Evolutionary conservation across 2,888 invertebrate genomes (phyloP).

Genomic region (Operophtera brumata): DNA sequence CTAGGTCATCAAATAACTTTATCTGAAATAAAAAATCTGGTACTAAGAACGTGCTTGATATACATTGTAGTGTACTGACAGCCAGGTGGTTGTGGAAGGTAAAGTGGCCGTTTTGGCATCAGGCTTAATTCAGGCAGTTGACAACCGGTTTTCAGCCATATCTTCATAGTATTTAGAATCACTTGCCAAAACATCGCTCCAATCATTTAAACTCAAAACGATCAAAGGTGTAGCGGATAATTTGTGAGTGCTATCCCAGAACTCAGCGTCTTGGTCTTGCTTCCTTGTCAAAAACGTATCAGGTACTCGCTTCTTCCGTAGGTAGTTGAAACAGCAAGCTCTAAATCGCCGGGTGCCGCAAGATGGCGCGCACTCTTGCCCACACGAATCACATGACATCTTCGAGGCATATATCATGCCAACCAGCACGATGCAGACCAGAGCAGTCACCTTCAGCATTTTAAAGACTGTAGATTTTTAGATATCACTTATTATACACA

Average conservation of each 20-base stretch:
- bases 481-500: no score
- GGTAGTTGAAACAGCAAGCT: slow-evolving; percentile 84
- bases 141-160: no score
- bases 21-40: no score
- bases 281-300: neutral
- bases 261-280: neutral
- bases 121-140: neutral
- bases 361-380: slow-evolving; percentile 79
- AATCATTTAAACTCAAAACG: neutral
- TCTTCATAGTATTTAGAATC: neutral
- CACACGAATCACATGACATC: slow-evolving; percentile 68
- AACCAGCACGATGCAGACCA: slow-evolving; percentile 1
- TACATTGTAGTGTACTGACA: no score
- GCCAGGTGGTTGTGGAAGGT: no score
- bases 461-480: neutral
- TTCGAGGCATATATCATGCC: slow-evolving; percentile 9
- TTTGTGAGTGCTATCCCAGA: neutral
- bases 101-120: no score
- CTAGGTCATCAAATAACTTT: no score
- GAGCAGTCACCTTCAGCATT: neutral
- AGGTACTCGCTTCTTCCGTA: slow-evolving; percentile 54
- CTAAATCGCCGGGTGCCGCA: slow-evolving; percentile 83
- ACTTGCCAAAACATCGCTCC: neutral
- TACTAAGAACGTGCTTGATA: no score
- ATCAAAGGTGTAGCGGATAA: neutral